A percentile compares a stretch with the other conserved stretches of the same genome.
Conservation (phyloP, 1,140 invertebrate species). For the Macrostomum lignano region DNA sequence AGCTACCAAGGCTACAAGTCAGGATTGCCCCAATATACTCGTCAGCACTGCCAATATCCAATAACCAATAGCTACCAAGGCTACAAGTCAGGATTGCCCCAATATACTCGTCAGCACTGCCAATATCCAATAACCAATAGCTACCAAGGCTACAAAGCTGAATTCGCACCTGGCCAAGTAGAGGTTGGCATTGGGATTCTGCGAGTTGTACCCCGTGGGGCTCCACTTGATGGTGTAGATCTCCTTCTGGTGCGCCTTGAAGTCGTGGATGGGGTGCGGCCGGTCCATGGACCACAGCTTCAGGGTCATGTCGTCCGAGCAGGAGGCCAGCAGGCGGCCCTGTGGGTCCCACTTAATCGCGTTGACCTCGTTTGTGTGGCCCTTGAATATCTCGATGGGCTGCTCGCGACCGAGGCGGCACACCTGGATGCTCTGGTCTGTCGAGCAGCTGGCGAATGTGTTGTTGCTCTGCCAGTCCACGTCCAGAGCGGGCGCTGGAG, state of each 20-base stretch:
- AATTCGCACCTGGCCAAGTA: slow-evolving; percentile 61
- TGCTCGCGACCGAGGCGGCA: slow-evolving; percentile 67
- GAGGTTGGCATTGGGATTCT: slow-evolving; percentile 81
- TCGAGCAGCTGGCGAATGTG: slow-evolving; percentile 89
- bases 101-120: too few relatives aligned
- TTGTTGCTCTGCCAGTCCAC: slow-evolving; percentile 94
- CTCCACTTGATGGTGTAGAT: slow-evolving; percentile 99
- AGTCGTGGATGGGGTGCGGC: slow-evolving; percentile 72
- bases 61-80: too few relatives aligned
- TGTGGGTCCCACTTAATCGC: slow-evolving; percentile 98
- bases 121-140: too few relatives aligned
- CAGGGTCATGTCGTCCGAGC: slow-evolving; percentile 93
- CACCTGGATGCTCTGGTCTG: slow-evolving; percentile 95
- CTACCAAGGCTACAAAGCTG: too few relatives aligned
- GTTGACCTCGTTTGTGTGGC: slow-evolving; percentile 98
- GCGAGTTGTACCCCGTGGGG: slow-evolving; percentile 74
- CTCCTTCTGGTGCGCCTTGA: slow-evolving; percentile 89
- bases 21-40: too few relatives aligned
- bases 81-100: too few relatives aligned
- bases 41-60: too few relatives aligned
- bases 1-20: too few relatives aligned
- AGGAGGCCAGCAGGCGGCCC: slow-evolving; percentile 77
- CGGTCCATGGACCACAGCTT: slow-evolving; percentile 95
- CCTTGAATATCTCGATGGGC: slow-evolving; percentile 89
- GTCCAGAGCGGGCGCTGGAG: slow-evolving; percentile 77